A percentile compares a stretch with the other conserved stretches of the same genome.
Evolutionary conservation across 2,797 vertebrate species (phyloP).

Genomic region (Mormyrus hasselquistii): DNA sequence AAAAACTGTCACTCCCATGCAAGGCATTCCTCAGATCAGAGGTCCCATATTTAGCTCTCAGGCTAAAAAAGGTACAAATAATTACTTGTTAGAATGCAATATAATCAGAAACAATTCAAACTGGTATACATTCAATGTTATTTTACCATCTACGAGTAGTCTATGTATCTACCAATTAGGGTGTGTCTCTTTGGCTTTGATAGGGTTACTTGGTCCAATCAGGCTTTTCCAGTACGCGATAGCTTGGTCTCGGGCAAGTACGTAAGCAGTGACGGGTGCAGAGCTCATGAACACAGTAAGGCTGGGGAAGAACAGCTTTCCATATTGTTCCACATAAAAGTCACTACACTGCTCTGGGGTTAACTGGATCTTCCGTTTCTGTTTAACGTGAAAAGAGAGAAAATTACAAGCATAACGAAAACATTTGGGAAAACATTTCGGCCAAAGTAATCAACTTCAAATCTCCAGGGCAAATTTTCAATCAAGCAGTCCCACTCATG

Average conservation of each 20-base stretch:
- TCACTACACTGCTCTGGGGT: constrained; percentile 91
- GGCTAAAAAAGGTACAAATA: constrained; percentile 51
- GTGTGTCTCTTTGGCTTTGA: constrained; percentile 70
- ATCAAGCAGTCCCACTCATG: background rate
- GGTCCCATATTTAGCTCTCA: constrained; percentile 85
- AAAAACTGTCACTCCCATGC: constrained; percentile 77
- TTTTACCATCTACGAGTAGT: background rate
- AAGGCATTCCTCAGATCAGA: constrained; percentile 84
- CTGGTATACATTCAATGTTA: background rate
- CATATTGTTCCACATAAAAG: constrained; percentile 86
- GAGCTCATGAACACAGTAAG: constrained; percentile 93
- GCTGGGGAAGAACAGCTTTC: constrained; percentile 79
- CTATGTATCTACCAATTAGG: constrained; percentile 72
- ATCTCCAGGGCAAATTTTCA: background rate
- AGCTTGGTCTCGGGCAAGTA: constrained; percentile 71
- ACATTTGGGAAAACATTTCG: background rate
- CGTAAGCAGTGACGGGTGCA: constrained; percentile 74
- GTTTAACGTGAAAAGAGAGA: constrained; percentile 19
- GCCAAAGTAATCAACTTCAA: background rate
- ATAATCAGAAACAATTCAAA: background rate
- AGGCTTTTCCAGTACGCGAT: constrained; percentile 78
- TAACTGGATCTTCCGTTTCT: constrained; percentile 79
- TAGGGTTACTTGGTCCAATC: constrained; percentile 76
- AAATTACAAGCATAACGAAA: background rate
- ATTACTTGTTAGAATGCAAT: background rate